A percentile compares a stretch with the other conserved stretches of the same genome.
phyloP scores from a whole-genome alignment of 2,797 vertebrate genomes.

The Botia almorhae region DNA sequence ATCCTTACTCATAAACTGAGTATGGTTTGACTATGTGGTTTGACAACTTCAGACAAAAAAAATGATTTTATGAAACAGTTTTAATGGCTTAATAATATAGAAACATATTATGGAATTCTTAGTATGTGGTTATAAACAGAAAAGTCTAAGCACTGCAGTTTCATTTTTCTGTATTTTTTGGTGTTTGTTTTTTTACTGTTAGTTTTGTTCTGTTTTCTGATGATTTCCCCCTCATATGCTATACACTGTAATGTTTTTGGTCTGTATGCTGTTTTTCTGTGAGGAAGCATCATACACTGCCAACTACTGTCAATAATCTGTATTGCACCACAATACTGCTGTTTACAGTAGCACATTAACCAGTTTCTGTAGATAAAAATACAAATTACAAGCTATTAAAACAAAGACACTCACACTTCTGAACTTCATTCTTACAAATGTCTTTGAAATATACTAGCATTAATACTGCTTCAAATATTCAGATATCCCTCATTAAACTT shows the following conservation, averaged over 20 bases:
- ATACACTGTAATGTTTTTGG: not conserved
- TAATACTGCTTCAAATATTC: not conserved
- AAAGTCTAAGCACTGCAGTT: not conserved
- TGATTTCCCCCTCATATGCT: not conserved
- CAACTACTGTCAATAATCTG: constrained; percentile 47
- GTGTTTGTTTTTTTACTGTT: not conserved
- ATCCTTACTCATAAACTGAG: too few relatives aligned
- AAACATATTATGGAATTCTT: not conserved
- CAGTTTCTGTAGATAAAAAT: constrained; percentile 29
- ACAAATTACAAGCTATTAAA: constrained; percentile 38
- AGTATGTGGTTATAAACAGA: constrained; percentile 8
- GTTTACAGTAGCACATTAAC: constrained; percentile 39
- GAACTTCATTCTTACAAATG: not conserved
- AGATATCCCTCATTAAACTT: not conserved
- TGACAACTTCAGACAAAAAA: too few relatives aligned
- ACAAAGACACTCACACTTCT: constrained; percentile 16
- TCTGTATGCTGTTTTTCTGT: constrained; percentile 5
- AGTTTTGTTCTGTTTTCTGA: not conserved
- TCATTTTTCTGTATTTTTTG: not conserved
- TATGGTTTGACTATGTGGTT: too few relatives aligned
- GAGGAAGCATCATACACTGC: constrained; percentile 46
- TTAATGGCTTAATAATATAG: constrained; percentile 11
- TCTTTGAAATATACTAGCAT: not conserved
- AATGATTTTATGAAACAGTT: not conserved
- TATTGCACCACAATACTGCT: constrained; percentile 31